Evolutionary conservation across 2,797 vertebrate species (phyloP), one percentile per base, ranked within the genome.

Genomic region (Naso thynnoides): DNA sequence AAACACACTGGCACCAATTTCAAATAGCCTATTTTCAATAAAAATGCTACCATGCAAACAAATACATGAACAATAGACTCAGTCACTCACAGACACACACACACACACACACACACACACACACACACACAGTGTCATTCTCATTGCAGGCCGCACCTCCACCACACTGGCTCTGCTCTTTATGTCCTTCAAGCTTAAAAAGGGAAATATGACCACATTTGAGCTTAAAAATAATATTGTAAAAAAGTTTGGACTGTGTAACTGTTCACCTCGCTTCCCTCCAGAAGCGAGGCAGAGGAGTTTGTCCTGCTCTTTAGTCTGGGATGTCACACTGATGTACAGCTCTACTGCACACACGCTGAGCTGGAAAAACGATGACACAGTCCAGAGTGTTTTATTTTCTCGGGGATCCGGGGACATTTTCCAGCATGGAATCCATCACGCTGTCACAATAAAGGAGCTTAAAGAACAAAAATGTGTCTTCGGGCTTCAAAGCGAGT

Each of bases 351-450:
- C 70, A 36, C 75, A 67, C 54, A 26, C 73, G 36, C 77, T 0
- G 66, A 78, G 76, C 81, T 88, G 86, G 86, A 88, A 90, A 89
- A 86, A 79, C 60, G 31, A 83, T 83, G 88, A 88, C 73, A 81
- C 81, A 76, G 81, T 80, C 86, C 83, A 88, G 83, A 86, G 86
- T 86, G 86, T 89, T 90, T 90, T 88, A 86, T 87, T 89, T 90
- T 90, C 88, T 81, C 18, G 11, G 85, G 86, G 85, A 84, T 78
- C 73, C 13, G 72, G 88, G 88, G 89, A 89, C 88, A 84, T 85
- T 91, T 89, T 91, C 88, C 87, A 79, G 62, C 41, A 36, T 75
- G 50, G 82, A 90, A 88, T 90, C 83, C 83, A 89, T 90, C 89
- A 89, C 73, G 1, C 74, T 88, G 87, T 87, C 84, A 89, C 81